phyloP scores from a whole-genome alignment of 2,113 vertebrate genomes.

The Lepus timidus region DNA sequence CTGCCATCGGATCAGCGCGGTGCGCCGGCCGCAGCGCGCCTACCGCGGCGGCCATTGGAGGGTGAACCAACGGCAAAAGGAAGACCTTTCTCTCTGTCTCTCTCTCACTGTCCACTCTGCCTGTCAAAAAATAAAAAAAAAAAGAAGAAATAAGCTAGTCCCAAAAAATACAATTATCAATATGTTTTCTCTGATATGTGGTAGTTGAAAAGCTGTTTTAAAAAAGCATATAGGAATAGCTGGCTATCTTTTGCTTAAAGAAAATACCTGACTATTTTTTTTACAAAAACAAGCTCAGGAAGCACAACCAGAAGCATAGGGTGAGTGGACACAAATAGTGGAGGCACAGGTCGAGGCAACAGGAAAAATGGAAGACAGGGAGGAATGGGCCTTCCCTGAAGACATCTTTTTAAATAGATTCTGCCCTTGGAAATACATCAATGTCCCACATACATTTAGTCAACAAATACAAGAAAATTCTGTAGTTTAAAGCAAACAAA shows the following conservation, averaged over 20 bases:
- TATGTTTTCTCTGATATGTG: no score
- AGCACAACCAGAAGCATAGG: neutral
- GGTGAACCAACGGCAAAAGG: no score
- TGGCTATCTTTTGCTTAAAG: neutral
- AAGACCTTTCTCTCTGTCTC: no score
- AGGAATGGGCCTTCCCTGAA: neutral
- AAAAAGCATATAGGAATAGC: neutral
- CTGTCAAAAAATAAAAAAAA: no score
- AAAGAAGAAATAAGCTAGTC: no score
- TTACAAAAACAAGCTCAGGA: neutral
- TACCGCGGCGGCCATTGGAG: no score
- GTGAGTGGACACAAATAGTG: fast-evolving
- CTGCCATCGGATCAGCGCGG: no score
- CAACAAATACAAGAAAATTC: neutral
- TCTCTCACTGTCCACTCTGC: no score
- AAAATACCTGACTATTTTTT: neutral
- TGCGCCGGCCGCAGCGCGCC: no score
- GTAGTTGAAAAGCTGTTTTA: neutral
- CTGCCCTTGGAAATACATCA: neutral
- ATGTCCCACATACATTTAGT: neutral
- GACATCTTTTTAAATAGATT: neutral
- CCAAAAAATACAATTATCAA: no score
- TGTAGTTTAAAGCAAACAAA: neutral
- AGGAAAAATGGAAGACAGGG: neutral
- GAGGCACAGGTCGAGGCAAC: fast-evolving